Conservation (phyloP, 2,113 vertebrate genomes). For the Columba janthina region DNA sequence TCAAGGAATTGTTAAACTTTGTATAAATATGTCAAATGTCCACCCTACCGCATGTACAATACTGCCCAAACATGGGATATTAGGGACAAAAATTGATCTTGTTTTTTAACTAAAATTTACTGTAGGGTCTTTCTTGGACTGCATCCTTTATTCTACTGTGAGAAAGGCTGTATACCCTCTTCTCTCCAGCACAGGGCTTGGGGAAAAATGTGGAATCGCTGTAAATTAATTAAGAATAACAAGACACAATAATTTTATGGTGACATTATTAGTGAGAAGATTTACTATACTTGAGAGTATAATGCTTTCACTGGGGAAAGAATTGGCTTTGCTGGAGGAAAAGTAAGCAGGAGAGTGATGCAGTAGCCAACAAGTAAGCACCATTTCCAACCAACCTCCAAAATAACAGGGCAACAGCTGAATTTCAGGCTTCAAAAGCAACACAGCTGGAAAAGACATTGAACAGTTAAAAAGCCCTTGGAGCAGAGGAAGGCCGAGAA, state of each 20-base stretch:
- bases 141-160: neutral
- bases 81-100: neutral
- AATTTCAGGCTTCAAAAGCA: neutral
- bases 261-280: slow-evolving; percentile 34
- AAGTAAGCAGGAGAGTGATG: slow-evolving; percentile 37
- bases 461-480: neutral
- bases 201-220: neutral
- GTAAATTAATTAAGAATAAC: neutral
- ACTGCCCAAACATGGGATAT: neutral
- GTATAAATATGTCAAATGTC: neutral
- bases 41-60: neutral
- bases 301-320: neutral
- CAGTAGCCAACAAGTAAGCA: slow-evolving; percentile 34
- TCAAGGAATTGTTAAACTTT: neutral
- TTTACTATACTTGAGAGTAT: slow-evolving; percentile 18
- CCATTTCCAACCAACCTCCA: neutral
- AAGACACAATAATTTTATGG: neutral
- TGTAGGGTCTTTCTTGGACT: neutral
- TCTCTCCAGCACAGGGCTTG: neutral
- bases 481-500: neutral
- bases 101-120: neutral
- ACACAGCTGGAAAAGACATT: neutral
- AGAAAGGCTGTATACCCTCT: neutral
- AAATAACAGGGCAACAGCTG: neutral
- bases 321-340: slow-evolving; percentile 20